Base-by-base conservation (phyloP, 92 coral and sea anemone genomes). In the Muricea muricata region DNA sequence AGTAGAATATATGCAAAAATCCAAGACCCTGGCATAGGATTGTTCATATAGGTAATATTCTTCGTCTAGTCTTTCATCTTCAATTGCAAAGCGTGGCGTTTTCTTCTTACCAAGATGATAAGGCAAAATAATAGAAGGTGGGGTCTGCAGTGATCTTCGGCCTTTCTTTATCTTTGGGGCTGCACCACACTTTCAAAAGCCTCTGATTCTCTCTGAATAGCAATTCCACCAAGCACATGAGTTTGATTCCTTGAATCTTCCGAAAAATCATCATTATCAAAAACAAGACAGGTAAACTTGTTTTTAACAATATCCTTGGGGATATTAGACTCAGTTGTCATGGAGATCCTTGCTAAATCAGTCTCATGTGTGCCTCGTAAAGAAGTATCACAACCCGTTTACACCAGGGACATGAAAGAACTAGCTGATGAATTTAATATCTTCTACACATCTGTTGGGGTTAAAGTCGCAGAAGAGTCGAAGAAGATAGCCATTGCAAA, bases 221-320 rank as follows among this genome's bases (percentile, higher is more conserved):
- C 72, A 65, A 65, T 65, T 29, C 48, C 75, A 34, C 75, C 46
- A 31, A 69, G 48, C 24, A 69, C 24, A 69, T 69, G 75, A 1
- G 75, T 69, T 69, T 67, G 75, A 30, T 30, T 67, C 33, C 75
- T 67, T 5, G 48, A 69, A 30, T 69, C 47, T 35, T 69, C 75
- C 6, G 75, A 31, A 32, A 69, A 69, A 30, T 69, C 75, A 24
- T 69, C 46, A 30, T 69, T 69, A 26, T 69, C 75, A 69, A 32
- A 69, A 7, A 65, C 72, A 29, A 65, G 41, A 29, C 72, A 8
- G 7, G 72, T 65, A 65, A 65, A 24, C 33, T 65, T 65, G 13
- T 29, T 29, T 65, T 65, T 65, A 6, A 18, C 33, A 29, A 65
- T 65, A 29, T 65, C 47, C n/a, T 69, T 69, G 14, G 75, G 75